A percentile compares a stretch with the other conserved stretches of the same genome.
Conservation (phyloP, 2,797 vertebrate genomes). For the Pelodytes ibericus region DNA sequence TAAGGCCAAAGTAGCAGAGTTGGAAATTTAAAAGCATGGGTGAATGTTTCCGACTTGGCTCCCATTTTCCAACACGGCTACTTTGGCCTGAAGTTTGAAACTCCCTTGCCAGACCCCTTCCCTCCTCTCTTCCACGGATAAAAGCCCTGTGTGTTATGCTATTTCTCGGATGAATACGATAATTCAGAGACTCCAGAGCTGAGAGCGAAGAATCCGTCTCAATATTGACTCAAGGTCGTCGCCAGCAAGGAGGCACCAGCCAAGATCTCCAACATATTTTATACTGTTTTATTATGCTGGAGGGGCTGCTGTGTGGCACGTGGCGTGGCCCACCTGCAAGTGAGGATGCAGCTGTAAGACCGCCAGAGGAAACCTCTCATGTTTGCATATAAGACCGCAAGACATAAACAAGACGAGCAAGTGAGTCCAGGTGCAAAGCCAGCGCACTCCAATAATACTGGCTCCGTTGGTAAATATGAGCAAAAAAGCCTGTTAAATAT, state of each 20-base stretch:
- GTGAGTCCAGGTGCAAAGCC: slow-evolving; percentile 2
- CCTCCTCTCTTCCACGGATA: too few relatives aligned
- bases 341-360: slow-evolving; percentile 5
- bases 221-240: slow-evolving; percentile 45
- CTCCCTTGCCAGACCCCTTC: too few relatives aligned
- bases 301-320: neutral
- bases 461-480: too few relatives aligned
- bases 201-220: slow-evolving; percentile 23
- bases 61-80: too few relatives aligned
- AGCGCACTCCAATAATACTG: too few relatives aligned
- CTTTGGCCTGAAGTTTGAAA: too few relatives aligned
- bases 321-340: slow-evolving; percentile 3
- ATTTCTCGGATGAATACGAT: too few relatives aligned
- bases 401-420: neutral
- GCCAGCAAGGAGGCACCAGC: slow-evolving; percentile 28
- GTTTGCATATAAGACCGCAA: slow-evolving; percentile 14
- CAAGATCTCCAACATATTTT: neutral
- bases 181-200: neutral
- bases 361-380: neutral
- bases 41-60: too few relatives aligned
- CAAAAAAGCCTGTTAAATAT: too few relatives aligned
- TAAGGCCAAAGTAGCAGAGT: too few relatives aligned
- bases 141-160: too few relatives aligned
- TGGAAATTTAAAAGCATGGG: too few relatives aligned
- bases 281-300: neutral